A percentile compares a stretch with the other conserved stretches of the same genome.
phyloP scores from a whole-genome alignment of 1,140 invertebrate species.

The Elysia chlorotica region DNA sequence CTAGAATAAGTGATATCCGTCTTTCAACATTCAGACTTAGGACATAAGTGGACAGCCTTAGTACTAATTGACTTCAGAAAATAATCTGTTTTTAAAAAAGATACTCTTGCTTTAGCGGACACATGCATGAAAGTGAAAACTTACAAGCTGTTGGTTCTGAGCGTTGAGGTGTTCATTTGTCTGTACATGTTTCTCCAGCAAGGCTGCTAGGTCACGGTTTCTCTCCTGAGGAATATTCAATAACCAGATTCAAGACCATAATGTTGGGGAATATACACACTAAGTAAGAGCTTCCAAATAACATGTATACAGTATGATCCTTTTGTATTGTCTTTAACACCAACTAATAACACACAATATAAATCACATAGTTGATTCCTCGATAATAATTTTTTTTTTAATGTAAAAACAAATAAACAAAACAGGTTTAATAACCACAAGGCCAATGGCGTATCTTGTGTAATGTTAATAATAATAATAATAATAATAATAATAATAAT shows the following conservation, averaged over 20 bases:
- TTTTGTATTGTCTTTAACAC: neutral
- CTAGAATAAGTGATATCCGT: too few relatives aligned
- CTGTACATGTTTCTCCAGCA: constrained; percentile 63
- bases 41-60: too few relatives aligned
- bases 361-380: neutral
- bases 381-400: neutral
- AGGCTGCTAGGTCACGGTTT: constrained; percentile 65
- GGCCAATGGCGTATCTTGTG: neutral
- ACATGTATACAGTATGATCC: neutral
- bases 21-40: too few relatives aligned
- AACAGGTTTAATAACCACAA: neutral
- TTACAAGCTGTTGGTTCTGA: constrained; percentile 63
- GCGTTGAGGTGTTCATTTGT: constrained; percentile 62
- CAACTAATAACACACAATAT: too few relatives aligned
- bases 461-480: too few relatives aligned
- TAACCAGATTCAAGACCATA: neutral
- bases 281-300: too few relatives aligned
- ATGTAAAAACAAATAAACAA: neutral
- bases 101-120: too few relatives aligned
- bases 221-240: constrained; percentile 51
- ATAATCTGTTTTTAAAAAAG: too few relatives aligned
- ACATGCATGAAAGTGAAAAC: too few relatives aligned
- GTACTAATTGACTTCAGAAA: too few relatives aligned
- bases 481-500: too few relatives aligned
- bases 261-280: too few relatives aligned